Evolutionary conservation across 2,797 vertebrate species (phyloP), one percentile per base, ranked within the genome.

Genomic region (Graptemys geographica): DNA sequence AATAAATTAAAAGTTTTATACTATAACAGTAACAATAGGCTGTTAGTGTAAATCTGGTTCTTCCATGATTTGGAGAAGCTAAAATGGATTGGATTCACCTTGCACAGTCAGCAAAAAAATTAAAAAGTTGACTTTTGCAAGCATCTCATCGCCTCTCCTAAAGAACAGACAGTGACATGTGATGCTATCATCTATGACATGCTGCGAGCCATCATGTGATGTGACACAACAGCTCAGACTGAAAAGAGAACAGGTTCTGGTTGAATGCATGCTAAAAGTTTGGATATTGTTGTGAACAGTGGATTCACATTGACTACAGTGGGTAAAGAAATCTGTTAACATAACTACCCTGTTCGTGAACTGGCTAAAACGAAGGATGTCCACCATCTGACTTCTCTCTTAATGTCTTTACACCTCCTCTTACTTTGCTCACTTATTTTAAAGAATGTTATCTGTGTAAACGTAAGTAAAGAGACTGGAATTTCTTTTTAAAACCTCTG

Each of bases 391-490:
- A 55, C 37, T 88, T 90, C 41, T 91, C 74, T 87, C 80, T 52
- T 52, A 84, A 19, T 56, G 78, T 82, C 41, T 80, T 94, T 92
- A 57, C 62, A 94, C 83, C 27, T 72, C 87, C 33, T 86, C 3
- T 79, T 57, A 31, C 93, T 93, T 93, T 97, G 86, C 90, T 88
- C 49, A 41, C 9, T 79, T 94, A 88, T 86, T 89, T 87, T 65
- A 90, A 96, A 97, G 49, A 95, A 93, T 49, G 90, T 33, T 81
- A 83, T 92, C 88, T 96, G 56, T 94, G 28, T 91, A 96, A 84
- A 89, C 41, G 28, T 91, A 31, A 91, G 28, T 91, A 92, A 90
- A 94, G 55, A 96, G 87, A 88, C 79, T 53, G 62, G 5, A 92
- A 37, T 44, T 95, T 83, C 90, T 79, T 94, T 83, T 53, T 85